Evolutionary conservation across 1,140 invertebrate genomes (phyloP), one percentile per base, ranked within the genome.

Genomic region (Drosophila ficusphila): DNA sequence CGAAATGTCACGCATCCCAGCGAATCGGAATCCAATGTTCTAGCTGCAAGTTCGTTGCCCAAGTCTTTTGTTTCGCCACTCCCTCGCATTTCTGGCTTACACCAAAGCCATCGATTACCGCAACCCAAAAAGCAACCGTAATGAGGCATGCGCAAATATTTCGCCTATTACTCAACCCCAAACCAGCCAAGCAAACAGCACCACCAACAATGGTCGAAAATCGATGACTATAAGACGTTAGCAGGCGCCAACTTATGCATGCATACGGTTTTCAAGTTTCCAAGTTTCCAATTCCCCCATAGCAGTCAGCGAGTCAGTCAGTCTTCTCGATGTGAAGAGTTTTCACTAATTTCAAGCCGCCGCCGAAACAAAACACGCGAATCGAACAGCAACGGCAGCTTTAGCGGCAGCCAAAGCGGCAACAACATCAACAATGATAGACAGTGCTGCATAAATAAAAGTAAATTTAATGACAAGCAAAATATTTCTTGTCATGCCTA

Each of bases 381-480:
- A 79, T 68, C 60, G 83, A 86, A 86, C 72, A 75, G 69, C 58
- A 79, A 51, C 42, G 57, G 46, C 69, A 34, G 18, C n/a, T n/a
- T n/a, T n/a, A 34, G 12, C 62, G 21, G 33, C 42, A 23, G 11
- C 60, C 52, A 33, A 38, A 33, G 27, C 49, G 68, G 12, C 61
- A 79, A 48, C 54, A 82, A 65, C 54, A 65, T 27, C 79, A 78
- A 82, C 53, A 74, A 79, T 79, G 79, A 88, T 86, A 79, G 78
- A 76, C 78, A 71, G 65, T 70, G 82, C 82, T 86, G 82, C 82
- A 86, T 86, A 86, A 86, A 86, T 86, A 86, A 86, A 86, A 86
- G 82, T 86, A 86, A 86, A 86, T 86, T 88, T 88, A 86, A 86
- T 86, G 82, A 86, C 82, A 86, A 86, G 82, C 82, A 86, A 86